These are phyloP conservation scores for Rotaria macrura DNA, from an alignment of 2,888 invertebrate genomes.

Conservation along the genomic window DNA sequence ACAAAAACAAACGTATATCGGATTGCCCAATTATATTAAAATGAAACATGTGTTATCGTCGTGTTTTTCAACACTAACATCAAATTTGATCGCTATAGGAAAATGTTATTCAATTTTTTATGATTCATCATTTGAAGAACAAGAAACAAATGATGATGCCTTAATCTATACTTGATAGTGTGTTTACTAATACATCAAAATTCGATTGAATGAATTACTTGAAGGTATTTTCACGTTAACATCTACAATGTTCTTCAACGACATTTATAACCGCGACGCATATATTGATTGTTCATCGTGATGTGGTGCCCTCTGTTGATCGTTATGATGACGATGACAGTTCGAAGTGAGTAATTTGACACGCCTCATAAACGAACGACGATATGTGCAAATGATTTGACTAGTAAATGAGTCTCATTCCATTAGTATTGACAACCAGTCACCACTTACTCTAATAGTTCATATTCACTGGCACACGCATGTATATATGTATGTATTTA, in stretches of 20 bases:
- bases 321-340: not conserved
- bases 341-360: not conserved
- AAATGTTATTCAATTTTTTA: too few relatives aligned
- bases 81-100: too few relatives aligned
- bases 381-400: not conserved
- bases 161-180: too few relatives aligned
- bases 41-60: too few relatives aligned
- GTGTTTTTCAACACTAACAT: too few relatives aligned
- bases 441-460: not conserved
- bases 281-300: not conserved
- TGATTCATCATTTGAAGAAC: too few relatives aligned
- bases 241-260: not conserved
- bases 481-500: too few relatives aligned
- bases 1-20: too few relatives aligned
- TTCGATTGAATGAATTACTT: too few relatives aligned
- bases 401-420: not conserved
- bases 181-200: too few relatives aligned
- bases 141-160: too few relatives aligned
- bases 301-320: not conserved
- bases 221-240: not conserved
- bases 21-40: too few relatives aligned
- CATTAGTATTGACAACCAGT: conserved; percentile 6
- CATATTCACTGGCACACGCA: not conserved
- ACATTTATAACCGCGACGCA: not conserved
- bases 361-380: not conserved